Base-by-base conservation (phyloP, 2,888 invertebrate species). In the Anodontia alba region DNA sequence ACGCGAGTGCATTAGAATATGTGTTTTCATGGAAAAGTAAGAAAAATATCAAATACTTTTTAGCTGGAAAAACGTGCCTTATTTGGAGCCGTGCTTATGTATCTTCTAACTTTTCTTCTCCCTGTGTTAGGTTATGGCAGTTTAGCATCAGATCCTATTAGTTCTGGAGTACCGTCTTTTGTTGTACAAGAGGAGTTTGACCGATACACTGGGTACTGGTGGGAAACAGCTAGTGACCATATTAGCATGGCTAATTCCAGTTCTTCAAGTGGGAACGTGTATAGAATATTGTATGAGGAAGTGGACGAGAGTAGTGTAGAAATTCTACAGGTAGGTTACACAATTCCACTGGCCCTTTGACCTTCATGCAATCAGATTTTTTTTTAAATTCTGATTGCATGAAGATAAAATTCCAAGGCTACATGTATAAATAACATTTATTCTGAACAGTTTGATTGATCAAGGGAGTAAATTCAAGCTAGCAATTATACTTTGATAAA, bases 151-250 rank as follows among this genome's bases (percentile, higher is more conserved):
- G 91, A 93, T 73, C 90, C 92, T 7, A 49, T 87, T 51, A 92
- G 91, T 78, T 98, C 99, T 0, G 99, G 99, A 0, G 97, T 98
- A n/a, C 99, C 99, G 0, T 98, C 98, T 0, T 99, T 99, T 95
- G 98, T 99, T 0, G 98, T 98, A 94, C 99, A 99, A 95, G 99
- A 99, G 94, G 99, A 99, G 95, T 99, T 99, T 95, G 97, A 97
- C 87, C 95, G 99, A 46, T 99, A 98, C 94, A 98, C 97, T 78
- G 99, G 99, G 0, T 99, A 98, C 94, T 99, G 99, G 99, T 99
- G 99, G 99, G 98, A 98, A 92, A 98, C 98, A 20, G 67, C 26
- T 23, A 57, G 49, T 42, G 17, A 1, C 33, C 71, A 36, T 15
- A 15, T 31, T 29, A 33, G 1, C 29, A 20, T 29, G 20, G 29